Evolutionary conservation across 2,113 vertebrate genomes (phyloP).

Genomic region (Thermophis baileyi): DNA sequence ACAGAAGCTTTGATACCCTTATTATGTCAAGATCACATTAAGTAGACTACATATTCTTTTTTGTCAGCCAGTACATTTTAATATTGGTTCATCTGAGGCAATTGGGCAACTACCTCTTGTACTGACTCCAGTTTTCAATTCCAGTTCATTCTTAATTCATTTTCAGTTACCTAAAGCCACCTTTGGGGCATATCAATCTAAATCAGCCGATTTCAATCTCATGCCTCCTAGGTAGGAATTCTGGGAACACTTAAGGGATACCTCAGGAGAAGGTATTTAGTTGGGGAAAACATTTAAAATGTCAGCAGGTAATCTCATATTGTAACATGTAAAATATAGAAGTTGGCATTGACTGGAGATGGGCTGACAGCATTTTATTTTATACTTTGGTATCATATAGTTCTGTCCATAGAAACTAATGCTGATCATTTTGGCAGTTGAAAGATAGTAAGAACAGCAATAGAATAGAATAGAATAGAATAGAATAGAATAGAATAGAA

Average conservation of each 20-base stretch:
- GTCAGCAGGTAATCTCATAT: neutral
- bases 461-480: too few species aligned
- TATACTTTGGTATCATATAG: neutral
- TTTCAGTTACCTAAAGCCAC: neutral
- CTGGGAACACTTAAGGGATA: neutral
- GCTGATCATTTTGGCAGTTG: neutral
- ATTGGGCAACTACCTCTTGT: neutral
- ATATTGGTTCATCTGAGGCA: neutral
- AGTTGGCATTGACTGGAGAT: neutral
- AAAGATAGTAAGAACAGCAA: neutral
- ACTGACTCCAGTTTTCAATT: neutral
- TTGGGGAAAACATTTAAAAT: neutral
- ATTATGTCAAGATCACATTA: neutral
- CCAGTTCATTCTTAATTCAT: neutral
- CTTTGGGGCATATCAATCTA: neutral
- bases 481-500: too few species aligned
- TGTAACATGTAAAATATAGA: neutral
- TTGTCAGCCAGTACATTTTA: neutral
- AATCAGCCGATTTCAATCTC: neutral
- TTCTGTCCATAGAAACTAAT: neutral
- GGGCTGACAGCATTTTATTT: neutral
- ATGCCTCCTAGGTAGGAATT: neutral
- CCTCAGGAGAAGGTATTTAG: neutral
- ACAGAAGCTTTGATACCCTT: neutral
- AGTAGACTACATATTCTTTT: neutral